These are phyloP conservation scores for Allophyes oxyacanthae DNA, from an alignment of 2,888 invertebrate species.

Conservation along the genomic window DNA sequence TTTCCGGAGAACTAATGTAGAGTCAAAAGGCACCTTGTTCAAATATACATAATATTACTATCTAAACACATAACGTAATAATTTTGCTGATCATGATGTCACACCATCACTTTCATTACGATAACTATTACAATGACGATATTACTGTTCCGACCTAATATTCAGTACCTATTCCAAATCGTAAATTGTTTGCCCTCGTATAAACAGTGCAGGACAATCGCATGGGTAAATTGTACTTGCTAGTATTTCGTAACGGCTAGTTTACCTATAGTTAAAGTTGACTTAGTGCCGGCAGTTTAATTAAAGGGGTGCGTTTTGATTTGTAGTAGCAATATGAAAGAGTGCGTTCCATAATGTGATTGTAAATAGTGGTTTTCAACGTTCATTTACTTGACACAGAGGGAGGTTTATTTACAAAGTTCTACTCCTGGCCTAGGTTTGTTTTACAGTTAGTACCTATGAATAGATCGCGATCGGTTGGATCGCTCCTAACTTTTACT, in stretches of 20 bases:
- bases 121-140: conserved; percentile 3
- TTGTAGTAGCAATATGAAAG: conserved; percentile 77
- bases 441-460: neutral
- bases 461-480: too few relatives aligned
- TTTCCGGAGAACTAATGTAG: too few relatives aligned
- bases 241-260: conserved; percentile 71
- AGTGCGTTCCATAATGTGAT: conserved; percentile 67
- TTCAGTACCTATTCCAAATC: conserved; percentile 23
- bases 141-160: conserved; percentile 12
- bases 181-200: conserved; percentile 57
- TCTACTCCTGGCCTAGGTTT: conserved; percentile 15
- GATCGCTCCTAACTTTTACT: too few relatives aligned
- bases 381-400: conserved; percentile 40
- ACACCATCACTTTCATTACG: conserved; percentile 1
- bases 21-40: too few relatives aligned
- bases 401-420: conserved; percentile 32
- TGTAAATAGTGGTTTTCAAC: conserved; percentile 60
- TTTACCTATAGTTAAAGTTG: conserved; percentile 79
- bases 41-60: neutral
- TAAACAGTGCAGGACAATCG: conserved; percentile 68
- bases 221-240: conserved; percentile 76
- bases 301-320: conserved; percentile 85
- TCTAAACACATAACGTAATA: neutral
- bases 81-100: neutral
- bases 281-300: conserved; percentile 83